A percentile compares a stretch with the other conserved stretches of the same genome.
These are phyloP conservation scores for Stomorhina lunata DNA, from an alignment of 2,888 invertebrate species.

Conservation along the genomic window DNA sequence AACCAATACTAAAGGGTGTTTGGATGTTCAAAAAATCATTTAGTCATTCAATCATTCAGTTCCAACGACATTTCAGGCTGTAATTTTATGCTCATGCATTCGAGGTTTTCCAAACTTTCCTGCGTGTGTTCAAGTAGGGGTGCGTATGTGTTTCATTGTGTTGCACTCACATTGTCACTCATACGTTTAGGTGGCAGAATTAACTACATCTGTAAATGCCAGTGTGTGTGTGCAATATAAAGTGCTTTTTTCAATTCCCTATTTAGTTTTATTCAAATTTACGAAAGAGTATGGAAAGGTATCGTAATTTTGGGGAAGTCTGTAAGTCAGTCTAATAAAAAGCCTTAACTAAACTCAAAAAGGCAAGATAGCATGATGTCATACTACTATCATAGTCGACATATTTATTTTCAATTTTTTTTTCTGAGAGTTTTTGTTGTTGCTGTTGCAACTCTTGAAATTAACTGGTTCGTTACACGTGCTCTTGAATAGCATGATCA, in stretches of 20 bases:
- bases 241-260: conserved; percentile 51
- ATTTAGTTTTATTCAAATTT: conserved; percentile 38
- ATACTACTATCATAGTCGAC: conserved; percentile 34
- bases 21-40: not conserved
- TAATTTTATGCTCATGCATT: too few species aligned
- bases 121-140: not conserved
- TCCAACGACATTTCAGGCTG: too few species aligned
- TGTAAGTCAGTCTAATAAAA: not conserved
- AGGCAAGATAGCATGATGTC: conserved; percentile 40
- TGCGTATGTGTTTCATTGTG: not conserved
- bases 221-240: conserved; percentile 51
- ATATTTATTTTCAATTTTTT: conserved; percentile 50
- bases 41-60: not conserved
- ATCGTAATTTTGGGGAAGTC: not conserved
- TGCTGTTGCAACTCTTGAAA: conserved; percentile 50
- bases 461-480: conserved; percentile 60
- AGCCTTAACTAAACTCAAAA: conserved; percentile 15
- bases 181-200: conserved; percentile 45
- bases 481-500: conserved; percentile 46
- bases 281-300: not conserved
- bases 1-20: not conserved
- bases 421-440: not conserved
- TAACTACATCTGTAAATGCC: conserved; percentile 41
- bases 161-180: conserved; percentile 26
- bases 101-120: too few species aligned